phyloP scores from a whole-genome alignment of 2,797 vertebrate genomes.

The Anisognathus igniventris region DNA sequence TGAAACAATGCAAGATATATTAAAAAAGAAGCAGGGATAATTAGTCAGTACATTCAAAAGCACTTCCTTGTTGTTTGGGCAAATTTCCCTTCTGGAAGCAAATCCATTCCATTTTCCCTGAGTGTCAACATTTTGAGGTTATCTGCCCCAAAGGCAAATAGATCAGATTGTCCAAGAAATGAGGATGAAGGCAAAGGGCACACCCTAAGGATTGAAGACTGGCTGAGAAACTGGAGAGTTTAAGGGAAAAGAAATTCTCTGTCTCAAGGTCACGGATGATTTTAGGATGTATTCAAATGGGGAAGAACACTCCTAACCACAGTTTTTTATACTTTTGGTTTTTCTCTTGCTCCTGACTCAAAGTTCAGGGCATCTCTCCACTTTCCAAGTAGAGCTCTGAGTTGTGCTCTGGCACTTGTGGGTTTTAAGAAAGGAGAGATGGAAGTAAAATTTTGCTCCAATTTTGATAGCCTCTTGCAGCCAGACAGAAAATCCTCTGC shows the following conservation, averaged over 20 bases:
- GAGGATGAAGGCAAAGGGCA: conserved; percentile 29
- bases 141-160: background rate
- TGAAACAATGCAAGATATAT: background rate
- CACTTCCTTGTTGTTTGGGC: background rate
- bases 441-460: background rate
- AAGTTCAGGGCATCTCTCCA: background rate
- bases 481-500: background rate
- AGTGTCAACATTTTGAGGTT: background rate
- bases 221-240: background rate
- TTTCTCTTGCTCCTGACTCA: background rate
- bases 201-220: background rate
- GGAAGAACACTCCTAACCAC: background rate
- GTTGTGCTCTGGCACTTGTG: background rate
- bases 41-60: background rate
- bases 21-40: background rate
- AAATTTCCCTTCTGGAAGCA: background rate
- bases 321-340: background rate
- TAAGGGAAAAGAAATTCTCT: background rate
- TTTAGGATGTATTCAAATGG: background rate
- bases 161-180: conserved; percentile 6
- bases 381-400: background rate
- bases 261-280: background rate
- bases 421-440: background rate
- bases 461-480: background rate
- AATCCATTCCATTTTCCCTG: background rate